Percentiles rank a stretch among this genome's conserved stretches.
Evolutionary conservation across 2,888 invertebrate genomes (phyloP).

Genomic region (Caenorhabditis wallacei): DNA sequence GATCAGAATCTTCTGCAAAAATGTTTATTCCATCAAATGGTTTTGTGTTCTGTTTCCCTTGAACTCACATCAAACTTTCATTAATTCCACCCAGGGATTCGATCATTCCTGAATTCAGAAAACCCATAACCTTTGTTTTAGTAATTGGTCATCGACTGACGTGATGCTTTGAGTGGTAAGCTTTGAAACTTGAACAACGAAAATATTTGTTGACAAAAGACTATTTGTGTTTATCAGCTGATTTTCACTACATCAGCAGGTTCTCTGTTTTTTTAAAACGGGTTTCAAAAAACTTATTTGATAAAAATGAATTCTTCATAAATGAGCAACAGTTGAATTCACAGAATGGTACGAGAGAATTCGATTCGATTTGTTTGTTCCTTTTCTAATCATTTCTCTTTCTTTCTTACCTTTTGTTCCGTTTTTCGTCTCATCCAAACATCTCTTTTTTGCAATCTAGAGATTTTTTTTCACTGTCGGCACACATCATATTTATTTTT

Average conservation of each 20-base stretch:
- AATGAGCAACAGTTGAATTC: background rate
- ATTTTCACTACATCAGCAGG: slow-evolving; percentile 23
- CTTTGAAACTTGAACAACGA: slow-evolving; percentile 29
- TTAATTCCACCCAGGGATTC: too few species aligned
- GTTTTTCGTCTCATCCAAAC: slow-evolving; percentile 28
- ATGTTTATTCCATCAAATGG: slow-evolving; percentile 23
- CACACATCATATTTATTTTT: slow-evolving; percentile 50
- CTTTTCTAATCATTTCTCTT: slow-evolving; percentile 25
- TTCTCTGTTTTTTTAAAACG: background rate
- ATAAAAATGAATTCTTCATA: background rate
- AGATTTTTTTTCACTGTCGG: slow-evolving; percentile 11
- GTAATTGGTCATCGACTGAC: background rate
- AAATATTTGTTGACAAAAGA: slow-evolving; percentile 23
- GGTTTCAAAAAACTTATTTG: background rate
- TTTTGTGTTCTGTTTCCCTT: slow-evolving; percentile 8
- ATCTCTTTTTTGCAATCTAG: slow-evolving; percentile 30
- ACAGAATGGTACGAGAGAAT: slow-evolving; percentile 17
- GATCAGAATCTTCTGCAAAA: slow-evolving; percentile 24
- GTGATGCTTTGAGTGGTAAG: slow-evolving; percentile 24
- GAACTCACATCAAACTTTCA: slow-evolving; percentile 21
- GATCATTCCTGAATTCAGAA: too few species aligned
- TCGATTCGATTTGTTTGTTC: slow-evolving; percentile 39
- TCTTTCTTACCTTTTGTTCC: slow-evolving; percentile 45
- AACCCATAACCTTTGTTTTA: too few species aligned
- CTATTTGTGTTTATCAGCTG: slow-evolving; percentile 61